Base-by-base conservation (phyloP, 1,140 invertebrate genomes). In the Philotrypesis tridentata region DNA sequence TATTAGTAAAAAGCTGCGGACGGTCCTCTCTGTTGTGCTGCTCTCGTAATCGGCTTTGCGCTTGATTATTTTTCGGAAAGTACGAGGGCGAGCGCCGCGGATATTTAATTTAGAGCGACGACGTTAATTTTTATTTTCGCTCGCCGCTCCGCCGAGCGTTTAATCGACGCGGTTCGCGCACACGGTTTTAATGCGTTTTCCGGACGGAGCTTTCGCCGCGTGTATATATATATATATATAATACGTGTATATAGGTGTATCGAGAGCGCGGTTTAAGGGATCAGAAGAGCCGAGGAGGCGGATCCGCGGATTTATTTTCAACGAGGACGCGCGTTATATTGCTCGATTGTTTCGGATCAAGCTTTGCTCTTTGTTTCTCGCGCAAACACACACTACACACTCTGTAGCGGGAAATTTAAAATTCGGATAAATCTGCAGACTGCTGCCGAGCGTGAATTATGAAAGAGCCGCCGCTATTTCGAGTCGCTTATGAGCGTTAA, bases 21-120 rank as follows among this genome's bases (percentile, higher is more conserved):
- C n/a, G n/a, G n/a, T n/a, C n/a, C n/a, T n/a, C n/a, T n/a, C n/a
- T n/a, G n/a, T n/a, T n/a, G n/a, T n/a, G n/a, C n/a, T n/a, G n/a
- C n/a, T n/a, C n/a, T n/a, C 9, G n/a, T 71, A 79, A 71, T 79
- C 67, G 67, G 37, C 40, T 79, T 79, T 61, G 12, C n/a, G 55
- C 31, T 72, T 55, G 43, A 72, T 72, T 79, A 72, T 60, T 31
- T 43, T 31, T 43, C 37, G 23, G 4, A 75, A 5, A 75, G n/a
- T n/a, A n/a, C n/a, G n/a, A n/a, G n/a, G n/a, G n/a, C n/a, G n/a
- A n/a, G n/a, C 33, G 9, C 33, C 9, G 43, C 11, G 43, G 63
- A 25, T 60, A 7, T 37, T 75, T 75, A 21, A 75, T 75, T 75
- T 75, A 17, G 4, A 48, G 23, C 37, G 37, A 40, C 37, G 37